These are phyloP conservation scores for Balaenoptera acutorostrata DNA, from an alignment of 2,113 vertebrate species.

Conservation along the genomic window DNA sequence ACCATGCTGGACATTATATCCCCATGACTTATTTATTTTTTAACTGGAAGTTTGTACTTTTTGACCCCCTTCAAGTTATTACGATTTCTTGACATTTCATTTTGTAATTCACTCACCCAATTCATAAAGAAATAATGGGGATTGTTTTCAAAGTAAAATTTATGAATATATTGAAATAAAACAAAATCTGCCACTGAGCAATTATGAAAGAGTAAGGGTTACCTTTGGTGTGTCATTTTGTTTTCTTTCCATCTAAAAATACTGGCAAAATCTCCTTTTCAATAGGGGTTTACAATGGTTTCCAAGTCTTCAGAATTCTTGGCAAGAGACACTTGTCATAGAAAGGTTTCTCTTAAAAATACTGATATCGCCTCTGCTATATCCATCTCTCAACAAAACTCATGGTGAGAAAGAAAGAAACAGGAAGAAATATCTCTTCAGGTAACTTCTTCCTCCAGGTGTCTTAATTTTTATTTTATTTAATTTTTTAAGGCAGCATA, in stretches of 20 bases:
- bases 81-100: not conserved
- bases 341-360: conserved; percentile 39
- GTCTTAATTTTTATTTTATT: not conserved
- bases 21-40: not conserved
- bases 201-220: not conserved
- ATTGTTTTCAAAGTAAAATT: not conserved
- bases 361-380: not conserved
- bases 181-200: not conserved
- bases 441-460: not conserved
- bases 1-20: not conserved
- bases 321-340: not conserved
- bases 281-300: not conserved
- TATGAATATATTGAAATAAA: not conserved
- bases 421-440: not conserved
- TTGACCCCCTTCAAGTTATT: not conserved
- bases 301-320: not conserved
- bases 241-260: conserved; percentile 32
- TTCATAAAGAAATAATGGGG: not conserved
- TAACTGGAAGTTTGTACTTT: not conserved
- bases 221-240: not conserved
- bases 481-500: not conserved
- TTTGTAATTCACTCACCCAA: not conserved
- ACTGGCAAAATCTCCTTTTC: not conserved
- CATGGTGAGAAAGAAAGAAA: not conserved
- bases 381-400: not conserved